phyloP scores from a whole-genome alignment of 2,113 vertebrate species.

The Bubo bubo region DNA sequence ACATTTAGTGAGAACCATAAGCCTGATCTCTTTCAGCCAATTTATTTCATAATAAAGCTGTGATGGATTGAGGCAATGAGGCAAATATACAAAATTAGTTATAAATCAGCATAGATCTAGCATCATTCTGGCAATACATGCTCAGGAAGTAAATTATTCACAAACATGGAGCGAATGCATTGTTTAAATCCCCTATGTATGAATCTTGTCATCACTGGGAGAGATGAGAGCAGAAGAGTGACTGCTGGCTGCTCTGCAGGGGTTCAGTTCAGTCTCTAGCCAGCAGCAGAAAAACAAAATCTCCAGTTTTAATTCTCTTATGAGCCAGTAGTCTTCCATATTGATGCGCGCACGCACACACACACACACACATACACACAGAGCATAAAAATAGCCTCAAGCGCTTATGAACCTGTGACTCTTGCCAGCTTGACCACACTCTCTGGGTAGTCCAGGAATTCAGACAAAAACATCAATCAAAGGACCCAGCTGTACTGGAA shows the following conservation, averaged over 20 bases:
- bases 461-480: slow-evolving; percentile 46
- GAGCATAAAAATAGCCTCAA: slow-evolving; percentile 2
- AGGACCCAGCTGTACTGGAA: slow-evolving; percentile 28
- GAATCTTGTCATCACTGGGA: not conserved
- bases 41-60: not conserved
- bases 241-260: not conserved
- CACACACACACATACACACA: not conserved
- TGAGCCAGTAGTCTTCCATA: not conserved
- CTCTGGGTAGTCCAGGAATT: not conserved
- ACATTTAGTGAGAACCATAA: not conserved
- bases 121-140: not conserved
- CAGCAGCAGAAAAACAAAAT: not conserved
- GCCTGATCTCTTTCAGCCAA: not conserved
- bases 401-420: not conserved
- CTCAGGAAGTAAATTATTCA: not conserved
- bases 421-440: slow-evolving; percentile 47
- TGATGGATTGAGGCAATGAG: not conserved
- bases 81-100: not conserved
- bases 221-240: not conserved
- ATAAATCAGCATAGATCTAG: not conserved
- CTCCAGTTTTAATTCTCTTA: not conserved
- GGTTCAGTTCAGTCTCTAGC: not conserved
- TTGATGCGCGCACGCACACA: not conserved
- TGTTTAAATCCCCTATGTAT: not conserved
- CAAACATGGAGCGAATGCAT: not conserved